Evolutionary conservation across 2,113 vertebrate genomes (phyloP).

Genomic region (Pelecanoides urinatrix): DNA sequence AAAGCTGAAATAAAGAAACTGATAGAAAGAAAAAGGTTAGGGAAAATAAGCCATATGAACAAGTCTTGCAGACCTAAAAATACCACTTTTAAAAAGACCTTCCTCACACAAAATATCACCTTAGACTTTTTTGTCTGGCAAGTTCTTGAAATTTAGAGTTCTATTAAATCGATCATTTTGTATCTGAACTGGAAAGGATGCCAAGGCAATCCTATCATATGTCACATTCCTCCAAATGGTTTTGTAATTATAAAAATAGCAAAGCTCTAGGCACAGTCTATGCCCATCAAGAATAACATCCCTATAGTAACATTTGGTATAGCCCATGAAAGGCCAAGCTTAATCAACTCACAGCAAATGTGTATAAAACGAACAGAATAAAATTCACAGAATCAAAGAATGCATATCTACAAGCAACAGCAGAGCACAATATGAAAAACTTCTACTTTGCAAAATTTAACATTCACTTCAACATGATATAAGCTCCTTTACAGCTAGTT

Average conservation of each 20-base stretch:
- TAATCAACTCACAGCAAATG: background rate
- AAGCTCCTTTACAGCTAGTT: background rate
- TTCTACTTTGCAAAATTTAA: background rate
- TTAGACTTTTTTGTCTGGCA: background rate
- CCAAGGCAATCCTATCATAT: background rate
- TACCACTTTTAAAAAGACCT: background rate
- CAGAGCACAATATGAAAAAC: background rate
- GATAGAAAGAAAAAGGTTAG: background rate
- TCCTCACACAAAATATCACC: background rate
- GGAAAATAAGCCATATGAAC: background rate
- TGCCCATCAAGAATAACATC: background rate
- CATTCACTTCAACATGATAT: background rate
- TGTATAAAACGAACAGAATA: background rate
- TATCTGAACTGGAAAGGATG: background rate
- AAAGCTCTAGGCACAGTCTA: background rate
- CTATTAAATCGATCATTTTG: background rate
- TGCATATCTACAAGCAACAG: rapidly evolving
- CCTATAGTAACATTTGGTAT: background rate
- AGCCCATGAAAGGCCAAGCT: background rate
- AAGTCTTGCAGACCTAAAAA: background rate
- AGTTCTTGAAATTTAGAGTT: background rate
- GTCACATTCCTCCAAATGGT: background rate
- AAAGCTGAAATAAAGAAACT: background rate
- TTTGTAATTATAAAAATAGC: background rate
- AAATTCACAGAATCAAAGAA: background rate